Evolutionary conservation across 2,797 vertebrate genomes (phyloP).

Genomic region (Chrysolophus pictus): DNA sequence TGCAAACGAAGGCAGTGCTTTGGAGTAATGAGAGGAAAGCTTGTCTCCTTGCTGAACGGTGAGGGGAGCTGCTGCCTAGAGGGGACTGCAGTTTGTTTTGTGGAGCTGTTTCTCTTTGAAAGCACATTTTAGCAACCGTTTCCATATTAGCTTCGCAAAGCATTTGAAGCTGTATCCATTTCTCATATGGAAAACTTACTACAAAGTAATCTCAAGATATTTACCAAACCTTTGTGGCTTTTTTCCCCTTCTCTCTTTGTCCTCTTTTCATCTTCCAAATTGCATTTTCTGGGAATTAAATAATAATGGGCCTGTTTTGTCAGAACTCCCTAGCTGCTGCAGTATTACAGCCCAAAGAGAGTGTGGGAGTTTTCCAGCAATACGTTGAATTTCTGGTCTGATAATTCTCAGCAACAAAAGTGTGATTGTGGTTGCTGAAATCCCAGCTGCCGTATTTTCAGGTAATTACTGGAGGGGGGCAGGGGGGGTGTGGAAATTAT

Average conservation of each 20-base stretch:
- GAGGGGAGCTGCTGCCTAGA: conserved; percentile 2
- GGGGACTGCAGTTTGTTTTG: conserved; percentile 16
- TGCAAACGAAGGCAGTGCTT: background rate
- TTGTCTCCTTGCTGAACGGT: background rate
- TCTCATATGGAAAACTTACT: background rate
- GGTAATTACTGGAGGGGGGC: conserved; percentile 37
- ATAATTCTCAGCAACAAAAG: conserved; percentile 51
- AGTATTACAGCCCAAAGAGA: conserved; percentile 49
- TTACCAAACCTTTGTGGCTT: conserved; percentile 26
- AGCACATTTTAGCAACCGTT: too few species aligned
- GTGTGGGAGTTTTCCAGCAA: conserved; percentile 33
- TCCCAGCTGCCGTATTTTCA: conserved; percentile 58
- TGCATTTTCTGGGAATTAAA: conserved; percentile 42
- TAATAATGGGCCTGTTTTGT: conserved; percentile 47
- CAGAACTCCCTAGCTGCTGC: conserved; percentile 24
- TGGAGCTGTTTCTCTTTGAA: background rate
- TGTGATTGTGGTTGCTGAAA: conserved; percentile 58
- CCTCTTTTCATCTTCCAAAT: conserved; percentile 54
- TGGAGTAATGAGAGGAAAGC: background rate
- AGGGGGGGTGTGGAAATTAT: background rate
- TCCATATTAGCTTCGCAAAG: background rate
- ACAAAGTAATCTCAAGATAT: background rate
- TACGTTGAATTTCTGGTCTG: conserved; percentile 40
- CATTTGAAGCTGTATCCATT: background rate
- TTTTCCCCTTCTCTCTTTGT: conserved; percentile 5